Conservation (phyloP, 2,113 vertebrate genomes). For the Ginglymostoma cirratum region DNA sequence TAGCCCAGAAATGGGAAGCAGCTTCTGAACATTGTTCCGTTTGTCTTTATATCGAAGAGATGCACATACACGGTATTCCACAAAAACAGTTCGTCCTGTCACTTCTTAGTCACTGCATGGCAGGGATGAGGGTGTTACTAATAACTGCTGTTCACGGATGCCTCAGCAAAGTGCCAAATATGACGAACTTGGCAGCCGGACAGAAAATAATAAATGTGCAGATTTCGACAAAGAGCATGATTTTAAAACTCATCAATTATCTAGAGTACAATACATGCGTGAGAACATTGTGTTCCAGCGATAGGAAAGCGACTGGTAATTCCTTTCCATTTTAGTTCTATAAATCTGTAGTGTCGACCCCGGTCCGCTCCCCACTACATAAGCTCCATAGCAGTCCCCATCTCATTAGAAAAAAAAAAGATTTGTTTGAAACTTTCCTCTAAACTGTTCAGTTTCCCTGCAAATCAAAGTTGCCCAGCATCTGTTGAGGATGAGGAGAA, state of each 20-base stretch:
- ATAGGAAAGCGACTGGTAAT: not conserved
- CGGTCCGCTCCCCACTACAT: not conserved
- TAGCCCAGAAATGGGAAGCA: not conserved
- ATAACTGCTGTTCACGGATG: not conserved
- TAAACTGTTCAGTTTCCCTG: not conserved
- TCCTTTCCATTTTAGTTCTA: not conserved
- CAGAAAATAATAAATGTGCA: not conserved
- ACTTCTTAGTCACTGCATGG: not conserved
- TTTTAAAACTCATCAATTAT: conserved; percentile 6
- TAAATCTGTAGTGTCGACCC: not conserved
- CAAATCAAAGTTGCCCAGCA: not conserved
- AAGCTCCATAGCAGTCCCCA: not conserved
- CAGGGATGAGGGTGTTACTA: not conserved
- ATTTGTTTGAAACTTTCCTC: not conserved
- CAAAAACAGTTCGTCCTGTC: conserved; percentile 8
- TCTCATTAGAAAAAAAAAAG: not conserved
- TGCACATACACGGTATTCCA: not conserved
- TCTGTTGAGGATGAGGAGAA: conserved; percentile 20
- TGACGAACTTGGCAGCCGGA: not conserved
- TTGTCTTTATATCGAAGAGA: not conserved
- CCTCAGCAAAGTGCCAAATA: not conserved
- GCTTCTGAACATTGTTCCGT: not conserved
- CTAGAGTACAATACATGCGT: not conserved
- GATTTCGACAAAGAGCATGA: not conserved
- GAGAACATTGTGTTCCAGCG: not conserved